Percentiles rank a stretch among this genome's conserved stretches.
Conservation (phyloP, 2,113 vertebrate genomes). For the Pedetes capensis region DNA sequence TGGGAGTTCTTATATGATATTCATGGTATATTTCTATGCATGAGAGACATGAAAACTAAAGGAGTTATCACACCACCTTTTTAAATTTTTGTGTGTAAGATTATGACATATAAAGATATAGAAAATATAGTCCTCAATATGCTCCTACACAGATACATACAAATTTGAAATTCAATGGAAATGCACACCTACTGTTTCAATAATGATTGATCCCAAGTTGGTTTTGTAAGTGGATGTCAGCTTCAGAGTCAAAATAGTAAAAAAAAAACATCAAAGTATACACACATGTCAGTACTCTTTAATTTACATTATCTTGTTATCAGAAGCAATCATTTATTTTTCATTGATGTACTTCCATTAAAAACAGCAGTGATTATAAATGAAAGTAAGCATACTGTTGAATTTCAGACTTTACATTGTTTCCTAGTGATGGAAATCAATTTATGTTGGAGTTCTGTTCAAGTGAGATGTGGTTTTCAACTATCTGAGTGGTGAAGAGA, state of each 20-base stretch:
- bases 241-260: not conserved
- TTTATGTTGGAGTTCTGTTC: not conserved
- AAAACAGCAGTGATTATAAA: not conserved
- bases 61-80: not conserved
- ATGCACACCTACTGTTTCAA: not conserved
- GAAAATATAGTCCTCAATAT: not conserved
- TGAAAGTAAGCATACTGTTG: not conserved
- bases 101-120: not conserved
- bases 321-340: not conserved
- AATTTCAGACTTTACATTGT: not conserved
- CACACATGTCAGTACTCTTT: not conserved
- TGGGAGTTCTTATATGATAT: not conserved
- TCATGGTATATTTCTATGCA: not conserved
- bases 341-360: not conserved
- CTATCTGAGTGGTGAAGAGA: not conserved
- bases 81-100: not conserved
- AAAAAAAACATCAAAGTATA: not conserved
- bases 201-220: not conserved
- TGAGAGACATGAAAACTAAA: constrained; percentile 5
- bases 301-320: not conserved
- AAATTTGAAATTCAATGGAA: not conserved
- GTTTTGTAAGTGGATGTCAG: not conserved
- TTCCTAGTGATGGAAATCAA: not conserved
- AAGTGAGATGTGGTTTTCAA: not conserved
- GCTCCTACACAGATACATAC: not conserved